Evolutionary conservation across 2,888 invertebrate species (phyloP).

Genomic region (Leptopilina drosophilae): DNA sequence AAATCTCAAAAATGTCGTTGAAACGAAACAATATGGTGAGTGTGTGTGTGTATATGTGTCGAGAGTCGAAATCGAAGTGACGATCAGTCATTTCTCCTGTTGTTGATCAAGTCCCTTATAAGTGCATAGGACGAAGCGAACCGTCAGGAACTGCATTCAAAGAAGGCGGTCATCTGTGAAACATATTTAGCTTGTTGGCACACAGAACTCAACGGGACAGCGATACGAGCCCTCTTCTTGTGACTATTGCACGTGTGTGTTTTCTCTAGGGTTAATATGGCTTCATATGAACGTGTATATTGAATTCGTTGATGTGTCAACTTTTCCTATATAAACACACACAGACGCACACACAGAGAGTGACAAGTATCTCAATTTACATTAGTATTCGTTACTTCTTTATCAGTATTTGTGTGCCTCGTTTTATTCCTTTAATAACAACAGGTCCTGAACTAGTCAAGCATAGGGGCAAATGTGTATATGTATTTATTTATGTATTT

Average conservation of each 20-base stretch:
- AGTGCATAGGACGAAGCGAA: conserved; percentile 43
- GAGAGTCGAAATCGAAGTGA: conserved; percentile 14
- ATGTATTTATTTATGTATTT: conserved; percentile 32
- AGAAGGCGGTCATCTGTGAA: conserved; percentile 75
- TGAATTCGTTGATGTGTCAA: conserved; percentile 44
- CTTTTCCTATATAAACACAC: conserved; percentile 45
- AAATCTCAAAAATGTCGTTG: conserved; percentile 8
- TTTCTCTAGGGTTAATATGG: conserved; percentile 24
- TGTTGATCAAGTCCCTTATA: conserved; percentile 28
- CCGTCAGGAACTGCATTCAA: conserved; percentile 67
- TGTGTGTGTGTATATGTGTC: neutral
- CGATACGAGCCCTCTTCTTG: conserved; percentile 55
- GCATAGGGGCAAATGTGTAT: conserved; percentile 47
- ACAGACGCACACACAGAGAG: neutral
- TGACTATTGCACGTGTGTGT: conserved; percentile 22
- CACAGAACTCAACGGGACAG: conserved; percentile 72
- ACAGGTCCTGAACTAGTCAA: conserved; percentile 52
- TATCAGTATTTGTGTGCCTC: conserved; percentile 44
- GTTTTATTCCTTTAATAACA: conserved; percentile 51
- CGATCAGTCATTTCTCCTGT: conserved; percentile 11
- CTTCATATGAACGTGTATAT: conserved; percentile 42
- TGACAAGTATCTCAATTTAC: conserved; percentile 15
- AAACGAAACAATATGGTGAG: neutral
- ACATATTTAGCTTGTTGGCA: conserved; percentile 77
- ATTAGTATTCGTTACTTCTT: conserved; percentile 6